Evolutionary conservation across 2,113 vertebrate species (phyloP), one percentile per base, ranked within the genome.

Genomic region (Seriola dumerili): DNA sequence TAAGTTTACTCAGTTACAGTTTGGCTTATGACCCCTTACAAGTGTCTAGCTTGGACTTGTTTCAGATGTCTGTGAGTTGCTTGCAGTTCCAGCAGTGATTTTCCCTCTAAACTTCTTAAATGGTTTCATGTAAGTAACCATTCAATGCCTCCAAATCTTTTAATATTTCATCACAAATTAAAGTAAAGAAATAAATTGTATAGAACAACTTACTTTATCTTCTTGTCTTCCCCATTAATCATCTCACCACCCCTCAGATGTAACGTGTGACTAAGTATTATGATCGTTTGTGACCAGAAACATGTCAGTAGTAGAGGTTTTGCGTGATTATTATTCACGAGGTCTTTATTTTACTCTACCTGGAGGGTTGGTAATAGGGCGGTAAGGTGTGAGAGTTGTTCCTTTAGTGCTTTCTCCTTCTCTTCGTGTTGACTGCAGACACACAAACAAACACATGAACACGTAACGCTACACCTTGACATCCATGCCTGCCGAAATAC

Each of bases 341-440:
- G 48, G 17, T 69, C 17, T 64, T 25, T 34, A 46, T 58, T 54
- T 42, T 23, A 23, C 59, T 32, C 4, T 89, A 97, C 98, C 96
- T 99, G 97, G 11, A 98, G 94, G 0, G 96, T 98, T 73, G 97
- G 98, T 44, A 98, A 91, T 65, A 98, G 94, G 5, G 96, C 94
- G 4, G 96, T 96, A 8, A 97, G 91, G 87, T 97, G 96, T 25
- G 96, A 94, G 0, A 98, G 96, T 89, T 99, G 97, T 34, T 97
- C 97, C 92, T 97, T 98, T 72, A 98, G 96, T 0, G 96, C 96
- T 78, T 95, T 96, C 93, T 98, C 97, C 90, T 98, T 98, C 91
- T 98, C 97, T 90, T 97, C 95, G 0, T 98, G 96, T 78, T 97
- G 97, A 88, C 97, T 99, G 95, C 50, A 86, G 71, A 85, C 74